Conservation (phyloP, 2,888 invertebrate species). For the Melanostoma mellinum region DNA sequence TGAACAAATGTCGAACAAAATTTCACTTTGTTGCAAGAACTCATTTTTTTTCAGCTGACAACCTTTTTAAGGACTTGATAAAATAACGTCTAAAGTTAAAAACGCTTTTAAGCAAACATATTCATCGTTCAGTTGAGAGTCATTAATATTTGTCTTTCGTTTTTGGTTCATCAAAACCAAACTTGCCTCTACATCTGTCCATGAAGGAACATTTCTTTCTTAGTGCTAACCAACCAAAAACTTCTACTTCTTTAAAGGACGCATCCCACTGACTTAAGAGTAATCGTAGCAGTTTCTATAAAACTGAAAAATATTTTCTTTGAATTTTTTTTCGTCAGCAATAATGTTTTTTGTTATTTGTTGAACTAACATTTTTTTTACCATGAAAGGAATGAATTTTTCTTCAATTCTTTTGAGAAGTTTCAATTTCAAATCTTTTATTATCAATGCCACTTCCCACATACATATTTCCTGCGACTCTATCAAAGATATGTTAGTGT, state of each 20-base stretch:
- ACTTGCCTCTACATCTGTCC: slow-evolving; percentile 42
- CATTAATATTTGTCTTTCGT: slow-evolving; percentile 33
- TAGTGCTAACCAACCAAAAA: too few relatives aligned
- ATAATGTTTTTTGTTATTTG: too few relatives aligned
- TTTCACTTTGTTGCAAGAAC: too few relatives aligned
- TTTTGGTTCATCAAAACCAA: slow-evolving; percentile 49
- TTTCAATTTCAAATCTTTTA: slow-evolving; percentile 35
- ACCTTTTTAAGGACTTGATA: too few relatives aligned
- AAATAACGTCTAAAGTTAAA: slow-evolving; percentile 13
- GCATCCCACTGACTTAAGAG: too few relatives aligned
- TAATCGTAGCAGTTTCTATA: slow-evolving; percentile 44
- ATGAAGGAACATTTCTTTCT: slow-evolving; percentile 42
- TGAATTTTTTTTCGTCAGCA: too few relatives aligned
- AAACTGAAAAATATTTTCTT: too few relatives aligned
- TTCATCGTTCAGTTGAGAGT: slow-evolving; percentile 47
- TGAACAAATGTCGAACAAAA: too few relatives aligned
- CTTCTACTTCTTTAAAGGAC: too few relatives aligned
- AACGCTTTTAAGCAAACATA: slow-evolving; percentile 44
- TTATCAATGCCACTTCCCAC: slow-evolving; percentile 27
- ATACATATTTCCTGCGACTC: slow-evolving; percentile 32
- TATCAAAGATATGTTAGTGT: slow-evolving; percentile 35
- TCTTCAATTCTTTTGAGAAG: slow-evolving; percentile 22
- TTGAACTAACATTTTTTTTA: too few relatives aligned
- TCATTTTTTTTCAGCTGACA: too few relatives aligned
- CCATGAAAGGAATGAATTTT: slow-evolving; percentile 24